These are phyloP conservation scores for Coccyzus lansbergi DNA, from an alignment of 2,797 vertebrate genomes.

Conservation along the genomic window DNA sequence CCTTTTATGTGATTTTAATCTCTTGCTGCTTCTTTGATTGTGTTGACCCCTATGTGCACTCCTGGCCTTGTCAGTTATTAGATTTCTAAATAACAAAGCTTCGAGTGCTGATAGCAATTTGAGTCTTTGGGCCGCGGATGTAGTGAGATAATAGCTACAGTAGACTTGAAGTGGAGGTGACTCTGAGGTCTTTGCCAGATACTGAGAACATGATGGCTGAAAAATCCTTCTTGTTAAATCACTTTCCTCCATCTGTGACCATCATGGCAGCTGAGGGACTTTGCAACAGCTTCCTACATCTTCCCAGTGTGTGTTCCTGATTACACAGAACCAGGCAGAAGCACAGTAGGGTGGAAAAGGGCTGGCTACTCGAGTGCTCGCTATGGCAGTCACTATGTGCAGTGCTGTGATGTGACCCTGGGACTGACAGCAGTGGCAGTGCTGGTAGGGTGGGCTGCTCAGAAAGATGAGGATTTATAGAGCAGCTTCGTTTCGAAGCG, in stretches of 20 bases:
- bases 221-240: not conserved
- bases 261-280: not conserved
- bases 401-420: rapidly evolving
- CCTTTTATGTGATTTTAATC: not conserved
- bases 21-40: not conserved
- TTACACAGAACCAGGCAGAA: not conserved
- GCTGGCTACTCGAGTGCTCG: rapidly evolving
- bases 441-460: not conserved
- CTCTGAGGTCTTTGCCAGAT: not conserved
- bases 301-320: not conserved
- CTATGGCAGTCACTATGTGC: not conserved
- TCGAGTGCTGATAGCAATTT: not conserved
- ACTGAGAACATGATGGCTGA: not conserved
- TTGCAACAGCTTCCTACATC: not conserved
- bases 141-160: not conserved
- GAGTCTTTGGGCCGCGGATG: rapidly evolving
- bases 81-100: not conserved
- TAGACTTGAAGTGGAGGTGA: not conserved
- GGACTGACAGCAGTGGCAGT: not conserved
- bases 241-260: not conserved
- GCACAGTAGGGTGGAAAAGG: rapidly evolving
- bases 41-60: not conserved
- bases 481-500: not conserved
- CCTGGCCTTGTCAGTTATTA: not conserved
- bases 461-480: not conserved